Percentiles rank a stretch among this genome's conserved stretches.
Conservation (phyloP, 1,140 invertebrate genomes). For the Leucophenga varia region DNA sequence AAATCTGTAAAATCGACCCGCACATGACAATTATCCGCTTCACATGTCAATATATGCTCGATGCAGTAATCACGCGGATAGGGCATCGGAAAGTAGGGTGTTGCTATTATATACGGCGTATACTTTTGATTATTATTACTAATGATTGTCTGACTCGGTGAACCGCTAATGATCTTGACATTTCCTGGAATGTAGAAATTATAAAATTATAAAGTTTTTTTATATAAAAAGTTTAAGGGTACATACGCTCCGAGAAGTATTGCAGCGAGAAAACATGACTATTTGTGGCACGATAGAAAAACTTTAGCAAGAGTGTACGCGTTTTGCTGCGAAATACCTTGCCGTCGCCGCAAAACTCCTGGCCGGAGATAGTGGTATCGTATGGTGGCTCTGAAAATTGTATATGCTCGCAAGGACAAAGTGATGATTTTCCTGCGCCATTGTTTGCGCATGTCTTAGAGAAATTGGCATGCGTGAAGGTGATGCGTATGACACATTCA, state of each 20-base stretch:
- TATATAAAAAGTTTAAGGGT: background rate
- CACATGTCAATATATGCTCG: constrained; percentile 68
- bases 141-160: constrained; percentile 37
- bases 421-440: constrained; percentile 29
- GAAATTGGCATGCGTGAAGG: constrained; percentile 61
- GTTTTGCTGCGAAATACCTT: constrained; percentile 66
- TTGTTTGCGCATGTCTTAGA: constrained; percentile 51
- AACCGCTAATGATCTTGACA: constrained; percentile 62
- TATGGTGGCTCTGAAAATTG: constrained; percentile 71
- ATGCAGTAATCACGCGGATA: constrained; percentile 70
- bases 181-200: constrained; percentile 60
- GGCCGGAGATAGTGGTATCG: constrained; percentile 62
- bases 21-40: constrained; percentile 61
- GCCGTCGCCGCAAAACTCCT: constrained; percentile 65
- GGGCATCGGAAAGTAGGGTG: constrained; percentile 70
- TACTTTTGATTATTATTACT: constrained; percentile 40
- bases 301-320: constrained; percentile 62
- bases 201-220: background rate
- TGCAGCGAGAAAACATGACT: constrained; percentile 68
- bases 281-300: constrained; percentile 65
- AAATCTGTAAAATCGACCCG: constrained; percentile 72
- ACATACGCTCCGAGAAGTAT: constrained; percentile 68
- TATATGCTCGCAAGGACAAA: constrained; percentile 67
- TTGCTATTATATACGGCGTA: constrained; percentile 55
- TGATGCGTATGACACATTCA: constrained; percentile 67